These are phyloP conservation scores for Meles meles DNA, from an alignment of 2,113 vertebrate genomes.

Conservation along the genomic window DNA sequence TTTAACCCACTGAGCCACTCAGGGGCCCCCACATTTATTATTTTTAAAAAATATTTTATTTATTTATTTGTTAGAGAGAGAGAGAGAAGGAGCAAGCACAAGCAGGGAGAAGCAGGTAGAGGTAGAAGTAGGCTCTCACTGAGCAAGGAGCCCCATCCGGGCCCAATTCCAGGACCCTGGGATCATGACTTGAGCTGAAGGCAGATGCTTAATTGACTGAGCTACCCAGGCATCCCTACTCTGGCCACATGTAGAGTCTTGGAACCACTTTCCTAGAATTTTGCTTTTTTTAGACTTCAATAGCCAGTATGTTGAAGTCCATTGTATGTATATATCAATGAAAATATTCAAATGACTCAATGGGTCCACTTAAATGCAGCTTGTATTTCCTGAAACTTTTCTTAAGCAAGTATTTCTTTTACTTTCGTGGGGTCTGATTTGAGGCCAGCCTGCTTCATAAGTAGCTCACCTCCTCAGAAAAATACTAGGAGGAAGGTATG, in stretches of 20 bases:
- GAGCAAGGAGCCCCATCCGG: no score
- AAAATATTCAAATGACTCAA: background rate
- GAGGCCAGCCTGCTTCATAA: background rate
- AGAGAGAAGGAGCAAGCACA: no score
- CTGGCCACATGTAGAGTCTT: background rate
- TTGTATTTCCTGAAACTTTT: background rate
- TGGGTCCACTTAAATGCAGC: background rate
- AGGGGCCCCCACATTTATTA: no score
- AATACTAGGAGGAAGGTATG: background rate
- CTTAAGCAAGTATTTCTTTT: background rate
- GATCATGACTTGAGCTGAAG: no score
- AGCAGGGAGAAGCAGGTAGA: no score
- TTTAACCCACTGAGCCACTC: no score
- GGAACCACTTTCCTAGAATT: background rate
- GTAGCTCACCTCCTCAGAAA: background rate
- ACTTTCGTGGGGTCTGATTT: background rate
- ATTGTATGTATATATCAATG: background rate
- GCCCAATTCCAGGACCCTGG: no score
- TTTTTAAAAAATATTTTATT: no score
- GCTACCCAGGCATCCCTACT: background rate
- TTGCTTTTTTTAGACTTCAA: background rate
- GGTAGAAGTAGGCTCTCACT: no score
- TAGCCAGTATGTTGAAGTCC: background rate
- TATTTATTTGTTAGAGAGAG: no score
- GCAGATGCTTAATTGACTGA: no score